Evolutionary conservation across 2,888 invertebrate species (phyloP).

Genomic region (Macrophya alboannulata): DNA sequence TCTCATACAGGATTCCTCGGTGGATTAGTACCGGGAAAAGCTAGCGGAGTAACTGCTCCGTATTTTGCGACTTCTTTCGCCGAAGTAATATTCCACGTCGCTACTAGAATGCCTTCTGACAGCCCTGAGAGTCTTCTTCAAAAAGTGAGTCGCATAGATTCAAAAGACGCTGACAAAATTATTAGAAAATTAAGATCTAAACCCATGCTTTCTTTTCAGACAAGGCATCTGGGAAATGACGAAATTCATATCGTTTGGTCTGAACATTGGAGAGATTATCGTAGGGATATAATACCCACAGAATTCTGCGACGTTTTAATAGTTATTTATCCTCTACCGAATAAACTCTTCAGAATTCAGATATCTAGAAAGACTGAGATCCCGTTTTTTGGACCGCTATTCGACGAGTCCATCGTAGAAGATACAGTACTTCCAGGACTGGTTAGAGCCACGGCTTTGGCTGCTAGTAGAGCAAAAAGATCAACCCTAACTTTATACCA

Average conservation of each 20-base stretch:
- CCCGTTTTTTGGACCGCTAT: constrained; percentile 97
- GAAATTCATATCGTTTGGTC: constrained; percentile 99
- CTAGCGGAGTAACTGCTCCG: constrained; percentile 96
- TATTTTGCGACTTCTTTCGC: constrained; percentile 96
- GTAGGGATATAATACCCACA: constrained; percentile 98
- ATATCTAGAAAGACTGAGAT: constrained; percentile 87
- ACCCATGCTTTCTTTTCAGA: constrained; percentile 81
- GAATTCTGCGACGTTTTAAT: constrained; percentile 99
- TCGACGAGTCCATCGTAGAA: constrained; percentile 94
- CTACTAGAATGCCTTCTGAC: constrained; percentile 97
- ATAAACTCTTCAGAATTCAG: constrained; percentile 93
- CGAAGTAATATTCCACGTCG: constrained; percentile 98
- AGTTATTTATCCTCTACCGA: constrained; percentile 95
- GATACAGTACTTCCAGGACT: constrained; percentile 90
- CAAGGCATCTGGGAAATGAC: constrained; percentile 97
- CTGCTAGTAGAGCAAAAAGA: constrained; percentile 95
- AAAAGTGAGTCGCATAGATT: constrained; percentile 83
- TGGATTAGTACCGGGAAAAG: constrained; percentile 94
- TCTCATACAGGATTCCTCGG: constrained; percentile 97
- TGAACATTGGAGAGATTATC: constrained; percentile 97
- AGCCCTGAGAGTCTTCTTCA: constrained; percentile 93
- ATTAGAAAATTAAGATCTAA: constrained; percentile 10
- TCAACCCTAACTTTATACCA: constrained; percentile 94
- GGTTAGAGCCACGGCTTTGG: constrained; percentile 94
- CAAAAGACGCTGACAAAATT: constrained; percentile 4